Percentiles rank a stretch among this genome's conserved stretches.
Conservation (phyloP, 2,888 invertebrate genomes). For the Eumacrocentrus americanus region DNA sequence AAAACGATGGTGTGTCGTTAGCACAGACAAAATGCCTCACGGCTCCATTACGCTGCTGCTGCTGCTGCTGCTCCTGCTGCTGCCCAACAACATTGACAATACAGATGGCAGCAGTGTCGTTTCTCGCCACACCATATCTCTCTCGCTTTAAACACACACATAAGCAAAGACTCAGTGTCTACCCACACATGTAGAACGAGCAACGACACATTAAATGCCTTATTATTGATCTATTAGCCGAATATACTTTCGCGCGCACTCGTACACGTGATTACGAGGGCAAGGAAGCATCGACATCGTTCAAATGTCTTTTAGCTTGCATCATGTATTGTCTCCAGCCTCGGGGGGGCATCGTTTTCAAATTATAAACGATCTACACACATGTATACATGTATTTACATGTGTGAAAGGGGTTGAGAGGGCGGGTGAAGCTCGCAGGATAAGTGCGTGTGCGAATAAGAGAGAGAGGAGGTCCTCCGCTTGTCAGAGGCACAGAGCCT, state of each 20-base stretch:
- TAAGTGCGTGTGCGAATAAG: slow-evolving; percentile 15
- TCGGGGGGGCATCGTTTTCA: background rate
- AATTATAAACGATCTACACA: background rate
- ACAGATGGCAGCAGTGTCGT: slow-evolving; percentile 77
- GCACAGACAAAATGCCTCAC: slow-evolving; percentile 58
- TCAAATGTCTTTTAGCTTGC: too few relatives aligned
- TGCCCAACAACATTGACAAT: slow-evolving; percentile 79
- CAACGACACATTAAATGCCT: slow-evolving; percentile 56
- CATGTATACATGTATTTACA: background rate
- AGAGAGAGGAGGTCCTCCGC: slow-evolving; percentile 35
- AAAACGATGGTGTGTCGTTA: slow-evolving; percentile 33
- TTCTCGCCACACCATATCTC: slow-evolving; percentile 44
- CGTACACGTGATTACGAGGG: slow-evolving; percentile 46
- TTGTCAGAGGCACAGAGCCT: slow-evolving; percentile 42
- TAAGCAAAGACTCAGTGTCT: slow-evolving; percentile 41
- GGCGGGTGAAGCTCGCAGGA: slow-evolving; percentile 11
- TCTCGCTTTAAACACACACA: slow-evolving; percentile 48
- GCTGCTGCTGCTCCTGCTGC: slow-evolving; percentile 46
- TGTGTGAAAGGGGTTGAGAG: background rate
- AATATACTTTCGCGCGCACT: slow-evolving; percentile 53
- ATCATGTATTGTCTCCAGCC: background rate
- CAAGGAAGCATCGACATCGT: too few relatives aligned
- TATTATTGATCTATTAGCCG: slow-evolving; percentile 61
- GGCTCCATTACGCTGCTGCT: slow-evolving; percentile 57
- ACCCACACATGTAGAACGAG: slow-evolving; percentile 41